These are phyloP conservation scores for Atopsyche davidsoni DNA, from an alignment of 1,140 invertebrate species.

Conservation along the genomic window DNA sequence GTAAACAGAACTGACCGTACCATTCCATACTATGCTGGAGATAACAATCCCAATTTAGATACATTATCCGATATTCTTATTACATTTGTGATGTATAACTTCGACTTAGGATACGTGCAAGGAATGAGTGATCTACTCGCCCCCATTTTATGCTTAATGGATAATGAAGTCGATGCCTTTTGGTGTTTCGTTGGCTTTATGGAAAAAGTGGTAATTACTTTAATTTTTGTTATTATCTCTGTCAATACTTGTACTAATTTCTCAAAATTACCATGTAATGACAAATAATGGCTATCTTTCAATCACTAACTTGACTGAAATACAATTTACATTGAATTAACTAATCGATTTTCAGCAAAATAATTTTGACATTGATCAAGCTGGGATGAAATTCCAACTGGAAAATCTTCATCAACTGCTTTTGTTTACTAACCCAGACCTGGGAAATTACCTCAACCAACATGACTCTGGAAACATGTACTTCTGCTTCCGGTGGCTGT, in stretches of 20 bases:
- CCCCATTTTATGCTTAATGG: slow-evolving; percentile 84
- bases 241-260: slow-evolving; percentile 2
- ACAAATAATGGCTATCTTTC: not conserved
- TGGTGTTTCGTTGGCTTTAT: slow-evolving; percentile 99
- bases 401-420: slow-evolving; percentile 77
- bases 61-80: slow-evolving; percentile 89
- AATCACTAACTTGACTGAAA: not conserved
- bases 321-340: slow-evolving; percentile 8
- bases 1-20: slow-evolving; percentile 93
- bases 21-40: slow-evolving; percentile 84
- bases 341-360: slow-evolving; percentile 54
- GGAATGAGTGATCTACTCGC: slow-evolving; percentile 97
- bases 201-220: slow-evolving; percentile 76
- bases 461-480: slow-evolving; percentile 98
- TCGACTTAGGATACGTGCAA: slow-evolving; percentile 93
- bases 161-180: slow-evolving; percentile 93
- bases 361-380: slow-evolving; percentile 98
- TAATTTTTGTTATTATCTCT: slow-evolving; percentile 20
- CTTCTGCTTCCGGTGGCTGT: slow-evolving; percentile 93
- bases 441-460: slow-evolving; percentile 79
- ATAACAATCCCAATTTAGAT: slow-evolving; percentile 83
- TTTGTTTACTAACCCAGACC: slow-evolving; percentile 72
- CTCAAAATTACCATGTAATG: not conserved
- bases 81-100: slow-evolving; percentile 99
- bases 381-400: slow-evolving; percentile 93